Evolutionary conservation across 2,113 vertebrate genomes (phyloP), one percentile per base, ranked within the genome.

Genomic region (Dicrurus megarhynchus): DNA sequence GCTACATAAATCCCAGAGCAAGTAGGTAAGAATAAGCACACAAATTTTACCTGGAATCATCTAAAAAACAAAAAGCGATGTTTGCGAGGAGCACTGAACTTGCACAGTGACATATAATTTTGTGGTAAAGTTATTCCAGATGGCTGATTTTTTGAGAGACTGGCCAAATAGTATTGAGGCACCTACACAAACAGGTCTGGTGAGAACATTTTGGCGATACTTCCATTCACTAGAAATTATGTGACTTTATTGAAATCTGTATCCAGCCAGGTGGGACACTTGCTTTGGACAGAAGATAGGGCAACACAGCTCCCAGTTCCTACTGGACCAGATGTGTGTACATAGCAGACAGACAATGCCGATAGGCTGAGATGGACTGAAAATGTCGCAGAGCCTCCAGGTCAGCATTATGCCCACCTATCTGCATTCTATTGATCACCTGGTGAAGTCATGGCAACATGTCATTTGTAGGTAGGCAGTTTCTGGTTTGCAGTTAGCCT

Each of bases 1-100:
- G 39, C 42, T 53, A 81, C 60, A 67, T 71, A 93, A 95, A 89
- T 94, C 56, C 79, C 44, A 84, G 44, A 75, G n/a, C 35, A 83
- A 83, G 65, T 35, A 77, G 27, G 11, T 73, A 74, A 93, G 37
- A 91, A 95, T 61, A 94, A 91, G 91, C n/a, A 87, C 49, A 47
- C 65, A 82, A 13, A 47, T 87, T 89, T 93, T 83, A 95, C 87
- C 67, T 74, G 39, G 74, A 93, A 79, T 67, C 11, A 89, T 50
- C 73, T 65, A 49, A 83, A 81, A 85, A 87, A 4, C 23, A 69
- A 42, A 91, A 85, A 94, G 21, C 4, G 7, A 19, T 47, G 18
- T 60, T 84, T 95, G 33, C 55, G 61, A 53, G 1, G 2, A 83
- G 20, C 49, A 73, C 46, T 73, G 37, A 57, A 75, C 39, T 93